Evolutionary conservation across 2,113 vertebrate genomes (phyloP).

Genomic region (Archilochus colubris): DNA sequence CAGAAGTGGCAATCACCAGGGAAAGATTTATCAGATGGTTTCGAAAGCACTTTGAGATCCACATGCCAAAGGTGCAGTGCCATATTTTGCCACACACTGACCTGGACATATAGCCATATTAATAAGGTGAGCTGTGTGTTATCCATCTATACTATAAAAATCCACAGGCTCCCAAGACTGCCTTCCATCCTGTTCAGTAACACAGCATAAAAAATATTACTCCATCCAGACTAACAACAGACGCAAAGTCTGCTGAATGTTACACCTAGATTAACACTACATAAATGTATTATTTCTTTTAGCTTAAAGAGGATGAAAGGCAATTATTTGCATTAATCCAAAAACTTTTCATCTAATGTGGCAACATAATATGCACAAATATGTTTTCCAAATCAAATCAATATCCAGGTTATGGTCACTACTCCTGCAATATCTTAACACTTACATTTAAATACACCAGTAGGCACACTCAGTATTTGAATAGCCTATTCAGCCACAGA

Average conservation of each 20-base stretch:
- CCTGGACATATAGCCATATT: neutral
- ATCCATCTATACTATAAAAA: neutral
- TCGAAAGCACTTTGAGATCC: neutral
- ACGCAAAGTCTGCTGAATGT: neutral
- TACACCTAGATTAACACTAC: neutral
- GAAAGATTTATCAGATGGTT: neutral
- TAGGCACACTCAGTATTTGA: neutral
- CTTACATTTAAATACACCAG: neutral
- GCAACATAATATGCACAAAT: neutral
- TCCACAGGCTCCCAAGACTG: neutral
- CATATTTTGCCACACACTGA: rapidly evolving
- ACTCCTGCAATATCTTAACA: neutral
- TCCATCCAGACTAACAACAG: neutral
- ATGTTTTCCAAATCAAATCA: neutral
- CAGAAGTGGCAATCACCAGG: neutral
- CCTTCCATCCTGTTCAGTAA: neutral
- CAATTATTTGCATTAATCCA: neutral
- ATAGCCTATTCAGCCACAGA: neutral
- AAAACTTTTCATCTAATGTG: neutral
- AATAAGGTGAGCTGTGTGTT: neutral
- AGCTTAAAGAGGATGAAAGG: neutral
- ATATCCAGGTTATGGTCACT: neutral
- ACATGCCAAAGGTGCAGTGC: neutral
- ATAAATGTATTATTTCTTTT: neutral
- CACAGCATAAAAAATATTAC: neutral